Percentiles rank a stretch among this genome's conserved stretches.
phyloP scores from a whole-genome alignment of 2,113 vertebrate species.

The Nymphicus hollandicus region DNA sequence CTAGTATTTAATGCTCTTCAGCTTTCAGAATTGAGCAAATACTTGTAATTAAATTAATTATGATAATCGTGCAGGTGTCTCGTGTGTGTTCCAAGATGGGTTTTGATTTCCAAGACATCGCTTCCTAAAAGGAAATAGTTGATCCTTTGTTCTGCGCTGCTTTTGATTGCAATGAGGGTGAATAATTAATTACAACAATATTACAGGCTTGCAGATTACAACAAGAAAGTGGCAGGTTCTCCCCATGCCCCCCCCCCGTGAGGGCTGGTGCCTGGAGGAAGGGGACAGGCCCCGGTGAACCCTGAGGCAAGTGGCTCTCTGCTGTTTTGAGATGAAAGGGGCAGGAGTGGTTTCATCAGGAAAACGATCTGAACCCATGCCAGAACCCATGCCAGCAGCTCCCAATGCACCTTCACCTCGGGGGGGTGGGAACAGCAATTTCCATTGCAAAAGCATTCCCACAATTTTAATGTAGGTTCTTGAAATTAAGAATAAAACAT shows the following conservation, averaged over 20 bases:
- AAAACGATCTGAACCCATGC: background rate
- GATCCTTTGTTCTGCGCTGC: background rate
- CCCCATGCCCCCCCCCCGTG: accelerated
- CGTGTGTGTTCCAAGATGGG: background rate
- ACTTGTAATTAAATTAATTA: constrained; percentile 45
- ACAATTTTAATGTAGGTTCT: background rate
- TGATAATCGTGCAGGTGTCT: background rate
- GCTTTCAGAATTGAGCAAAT: constrained; percentile 5
- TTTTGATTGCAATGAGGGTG: background rate
- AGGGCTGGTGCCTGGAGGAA: background rate
- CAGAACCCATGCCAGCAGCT: background rate
- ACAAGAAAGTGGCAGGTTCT: background rate
- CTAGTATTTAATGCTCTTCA: background rate
- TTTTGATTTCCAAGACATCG: background rate
- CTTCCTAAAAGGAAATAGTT: background rate
- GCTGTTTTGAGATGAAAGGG: background rate
- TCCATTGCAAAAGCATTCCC: background rate
- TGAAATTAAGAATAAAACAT: background rate
- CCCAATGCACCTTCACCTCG: background rate
- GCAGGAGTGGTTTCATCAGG: background rate
- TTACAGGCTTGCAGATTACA: background rate
- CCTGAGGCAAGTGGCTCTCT: background rate
- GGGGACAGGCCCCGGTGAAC: background rate
- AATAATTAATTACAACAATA: background rate
- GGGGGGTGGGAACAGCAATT: background rate